Conservation (phyloP, 1,140 invertebrate genomes). For the Drosophila auraria region DNA sequence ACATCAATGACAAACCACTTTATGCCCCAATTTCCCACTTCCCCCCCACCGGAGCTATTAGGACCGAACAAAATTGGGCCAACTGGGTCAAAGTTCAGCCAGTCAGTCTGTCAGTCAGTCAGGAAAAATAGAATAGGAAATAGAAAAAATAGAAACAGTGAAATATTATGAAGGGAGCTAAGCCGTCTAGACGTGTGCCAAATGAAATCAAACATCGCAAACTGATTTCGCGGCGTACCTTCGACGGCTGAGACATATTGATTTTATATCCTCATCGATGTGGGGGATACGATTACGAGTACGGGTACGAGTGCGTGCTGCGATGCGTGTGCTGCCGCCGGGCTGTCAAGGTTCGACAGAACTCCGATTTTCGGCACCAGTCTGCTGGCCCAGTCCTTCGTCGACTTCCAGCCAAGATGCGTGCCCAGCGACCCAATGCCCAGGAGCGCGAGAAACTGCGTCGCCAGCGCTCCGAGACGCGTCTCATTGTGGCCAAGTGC, state of each 20-base stretch:
- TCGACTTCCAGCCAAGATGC: conserved; percentile 52
- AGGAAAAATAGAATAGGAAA: conserved; percentile 13
- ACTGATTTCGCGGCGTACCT: conserved; percentile 48
- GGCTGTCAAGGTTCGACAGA: conserved; percentile 50
- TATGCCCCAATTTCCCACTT: conserved; percentile 20
- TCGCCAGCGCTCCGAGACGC: conserved; percentile 67
- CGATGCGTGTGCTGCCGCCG: conserved; percentile 37
- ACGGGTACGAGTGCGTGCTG: conserved; percentile 41
- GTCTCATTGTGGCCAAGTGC: conserved; percentile 53
- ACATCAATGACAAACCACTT: conserved; percentile 47
- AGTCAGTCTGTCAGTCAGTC: conserved; percentile 15
- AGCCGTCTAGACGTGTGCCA: conserved; percentile 56
- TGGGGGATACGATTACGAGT: conserved; percentile 12
- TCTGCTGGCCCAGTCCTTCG: conserved; percentile 18
- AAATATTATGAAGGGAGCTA: conserved; percentile 44
- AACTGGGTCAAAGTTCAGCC: conserved; percentile 72
- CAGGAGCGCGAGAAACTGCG: conserved; percentile 69
- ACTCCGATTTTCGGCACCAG: conserved; percentile 20
- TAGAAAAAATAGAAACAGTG: conserved; percentile 45
- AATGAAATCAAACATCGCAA: conserved; percentile 48
- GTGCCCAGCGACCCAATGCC: conserved; percentile 65
- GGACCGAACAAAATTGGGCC: conserved; percentile 28
- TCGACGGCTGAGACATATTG: conserved; percentile 55
- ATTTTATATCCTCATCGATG: conserved; percentile 61
- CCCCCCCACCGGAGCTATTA: conserved; percentile 33